Evolutionary conservation across 2,888 invertebrate species (phyloP).

Genomic region (Caenorhabditis doughertyi): DNA sequence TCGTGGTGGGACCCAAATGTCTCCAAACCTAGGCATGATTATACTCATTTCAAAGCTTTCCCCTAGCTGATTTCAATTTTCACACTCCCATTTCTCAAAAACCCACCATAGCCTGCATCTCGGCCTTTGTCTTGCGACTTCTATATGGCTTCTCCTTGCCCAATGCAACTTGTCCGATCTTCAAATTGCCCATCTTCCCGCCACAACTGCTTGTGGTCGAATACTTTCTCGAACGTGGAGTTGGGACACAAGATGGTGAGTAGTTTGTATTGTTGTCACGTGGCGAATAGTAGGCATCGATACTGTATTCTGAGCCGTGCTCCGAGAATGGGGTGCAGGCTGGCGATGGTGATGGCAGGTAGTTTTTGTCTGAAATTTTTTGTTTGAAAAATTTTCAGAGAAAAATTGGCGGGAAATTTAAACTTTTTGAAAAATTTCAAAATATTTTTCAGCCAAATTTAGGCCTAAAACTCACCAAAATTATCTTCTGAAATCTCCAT

Average conservation of each 20-base stretch:
- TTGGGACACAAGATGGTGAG: neutral
- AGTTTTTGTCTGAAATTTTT: too few relatives aligned
- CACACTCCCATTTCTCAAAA: too few relatives aligned
- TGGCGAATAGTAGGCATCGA: constrained; percentile 1
- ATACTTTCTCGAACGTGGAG: neutral
- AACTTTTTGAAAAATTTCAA: too few relatives aligned
- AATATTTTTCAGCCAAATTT: too few relatives aligned
- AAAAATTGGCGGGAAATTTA: too few relatives aligned
- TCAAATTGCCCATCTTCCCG: neutral
- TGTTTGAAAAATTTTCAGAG: too few relatives aligned
- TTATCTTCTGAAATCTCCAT: too few relatives aligned
- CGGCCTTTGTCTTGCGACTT: constrained; percentile 23
- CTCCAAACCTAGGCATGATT: constrained; percentile 10
- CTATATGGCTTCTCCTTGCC: neutral
- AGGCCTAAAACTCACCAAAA: too few relatives aligned
- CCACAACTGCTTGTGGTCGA: neutral
- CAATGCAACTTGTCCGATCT: neutral
- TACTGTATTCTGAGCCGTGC: too few relatives aligned
- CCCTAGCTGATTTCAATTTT: too few relatives aligned
- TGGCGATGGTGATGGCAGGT: too few relatives aligned
- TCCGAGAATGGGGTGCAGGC: too few relatives aligned
- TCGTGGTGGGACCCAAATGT: constrained; percentile 1
- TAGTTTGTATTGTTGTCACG: constrained; percentile 14
- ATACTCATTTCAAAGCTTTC: constrained; percentile 5
- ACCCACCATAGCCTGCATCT: constrained; percentile 26